Evolutionary conservation across 2,113 vertebrate genomes (phyloP).

Genomic region (Myrmecophaga tridactyla): DNA sequence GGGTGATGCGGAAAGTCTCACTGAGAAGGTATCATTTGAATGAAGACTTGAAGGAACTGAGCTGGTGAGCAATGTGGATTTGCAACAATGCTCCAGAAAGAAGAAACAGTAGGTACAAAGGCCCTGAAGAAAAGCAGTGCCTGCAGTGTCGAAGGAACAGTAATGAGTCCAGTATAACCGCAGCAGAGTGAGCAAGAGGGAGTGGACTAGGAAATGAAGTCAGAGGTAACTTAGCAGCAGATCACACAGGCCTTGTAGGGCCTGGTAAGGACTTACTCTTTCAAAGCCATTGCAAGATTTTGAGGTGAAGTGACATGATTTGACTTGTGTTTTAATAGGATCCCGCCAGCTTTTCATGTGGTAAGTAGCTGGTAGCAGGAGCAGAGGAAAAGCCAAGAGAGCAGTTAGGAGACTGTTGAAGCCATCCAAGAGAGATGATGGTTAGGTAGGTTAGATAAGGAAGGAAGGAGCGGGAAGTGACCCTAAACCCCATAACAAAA

Average conservation of each 20-base stretch:
- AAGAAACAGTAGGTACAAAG: slow-evolving; percentile 7
- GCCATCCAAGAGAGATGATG: not conserved
- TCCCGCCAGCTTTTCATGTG: not conserved
- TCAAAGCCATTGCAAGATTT: not conserved
- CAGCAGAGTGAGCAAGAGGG: not conserved
- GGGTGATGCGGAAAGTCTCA: not conserved
- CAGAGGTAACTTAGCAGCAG: not conserved
- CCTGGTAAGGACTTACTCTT: not conserved
- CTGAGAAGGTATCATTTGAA: not conserved
- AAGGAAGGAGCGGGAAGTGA: too few relatives aligned
- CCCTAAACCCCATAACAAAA: too few relatives aligned
- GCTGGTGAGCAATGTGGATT: not conserved
- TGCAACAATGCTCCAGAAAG: not conserved
- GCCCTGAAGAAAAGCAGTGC: not conserved
- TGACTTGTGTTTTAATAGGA: not conserved
- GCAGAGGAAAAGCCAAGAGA: not conserved
- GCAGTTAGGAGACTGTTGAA: not conserved
- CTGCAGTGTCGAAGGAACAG: not conserved
- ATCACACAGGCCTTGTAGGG: not conserved
- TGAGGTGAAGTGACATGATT: not conserved
- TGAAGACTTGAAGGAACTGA: slow-evolving; percentile 1
- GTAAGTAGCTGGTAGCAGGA: not conserved
- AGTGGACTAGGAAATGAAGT: not conserved
- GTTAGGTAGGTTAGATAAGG: too few relatives aligned
- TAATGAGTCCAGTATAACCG: not conserved